Evolutionary conservation across 2,797 vertebrate species (phyloP).

Genomic region (Botia almorhae): DNA sequence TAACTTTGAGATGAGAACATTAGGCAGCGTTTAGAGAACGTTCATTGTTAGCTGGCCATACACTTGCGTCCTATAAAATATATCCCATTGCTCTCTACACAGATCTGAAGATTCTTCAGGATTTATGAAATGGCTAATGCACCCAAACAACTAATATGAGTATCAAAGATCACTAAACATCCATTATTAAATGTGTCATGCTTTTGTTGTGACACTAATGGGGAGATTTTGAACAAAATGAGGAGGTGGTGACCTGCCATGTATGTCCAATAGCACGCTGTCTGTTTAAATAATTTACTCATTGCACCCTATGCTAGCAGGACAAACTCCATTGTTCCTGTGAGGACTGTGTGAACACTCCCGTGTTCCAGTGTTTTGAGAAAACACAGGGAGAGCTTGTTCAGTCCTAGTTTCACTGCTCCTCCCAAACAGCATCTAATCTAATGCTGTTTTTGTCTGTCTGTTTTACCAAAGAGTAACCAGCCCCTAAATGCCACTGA

Average conservation of each 20-base stretch:
- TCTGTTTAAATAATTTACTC: conserved; percentile 59
- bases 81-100: no score
- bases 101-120: neutral
- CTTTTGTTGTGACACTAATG: conserved; percentile 44
- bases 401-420: conserved; percentile 43
- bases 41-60: no score
- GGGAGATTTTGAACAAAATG: conserved; percentile 34
- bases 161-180: conserved; percentile 35
- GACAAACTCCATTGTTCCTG: conserved; percentile 41
- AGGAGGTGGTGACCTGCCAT: conserved; percentile 44
- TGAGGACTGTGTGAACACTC: conserved; percentile 35
- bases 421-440: conserved; percentile 41
- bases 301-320: conserved; percentile 53
- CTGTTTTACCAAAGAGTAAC: conserved; percentile 58
- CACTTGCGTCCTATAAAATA: neutral
- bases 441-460: conserved; percentile 68
- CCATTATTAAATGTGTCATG: conserved; percentile 33
- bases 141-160: conserved; percentile 14
- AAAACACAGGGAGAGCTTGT: conserved; percentile 39
- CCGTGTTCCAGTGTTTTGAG: conserved; percentile 41
- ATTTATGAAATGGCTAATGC: neutral
- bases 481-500: conserved; percentile 52
- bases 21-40: no score
- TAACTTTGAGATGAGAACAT: no score
- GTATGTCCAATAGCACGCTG: conserved; percentile 37